phyloP scores from a whole-genome alignment of 2,113 vertebrate genomes.

The Puntigrus tetrazona region DNA sequence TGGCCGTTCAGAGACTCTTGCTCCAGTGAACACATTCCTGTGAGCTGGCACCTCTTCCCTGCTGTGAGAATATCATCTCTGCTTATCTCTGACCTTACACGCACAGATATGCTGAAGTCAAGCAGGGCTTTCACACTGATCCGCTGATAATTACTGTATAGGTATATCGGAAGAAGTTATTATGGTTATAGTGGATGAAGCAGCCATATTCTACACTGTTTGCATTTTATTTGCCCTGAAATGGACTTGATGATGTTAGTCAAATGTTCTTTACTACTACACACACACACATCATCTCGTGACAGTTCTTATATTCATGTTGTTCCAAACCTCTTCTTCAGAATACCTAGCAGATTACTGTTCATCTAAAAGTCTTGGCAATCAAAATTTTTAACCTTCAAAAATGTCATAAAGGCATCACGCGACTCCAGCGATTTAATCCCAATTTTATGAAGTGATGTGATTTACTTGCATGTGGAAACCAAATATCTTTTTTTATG shows the following conservation, averaged over 20 bases:
- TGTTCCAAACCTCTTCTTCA: background rate
- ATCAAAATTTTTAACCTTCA: background rate
- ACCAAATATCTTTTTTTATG: background rate
- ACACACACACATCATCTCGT: background rate
- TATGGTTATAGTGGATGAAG: background rate
- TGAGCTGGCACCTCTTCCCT: slow-evolving; percentile 16
- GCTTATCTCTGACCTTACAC: background rate
- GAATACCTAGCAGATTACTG: background rate
- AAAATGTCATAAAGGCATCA: background rate
- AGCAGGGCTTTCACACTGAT: background rate
- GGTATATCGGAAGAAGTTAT: background rate
- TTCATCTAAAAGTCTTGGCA: background rate
- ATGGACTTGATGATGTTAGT: background rate
- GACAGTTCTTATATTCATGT: background rate
- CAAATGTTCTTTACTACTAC: background rate
- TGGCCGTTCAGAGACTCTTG: background rate
- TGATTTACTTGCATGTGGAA: background rate
- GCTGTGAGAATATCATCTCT: slow-evolving; percentile 10
- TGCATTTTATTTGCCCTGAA: background rate
- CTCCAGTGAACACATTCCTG: slow-evolving; percentile 3
- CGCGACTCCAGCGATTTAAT: background rate
- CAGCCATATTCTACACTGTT: background rate
- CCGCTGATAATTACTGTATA: background rate
- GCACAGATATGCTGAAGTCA: background rate
- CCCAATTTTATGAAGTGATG: background rate